Percentiles rank a stretch among this genome's conserved stretches.
Conservation (phyloP, 2,888 invertebrate species). For the Acrobasis consociella region DNA sequence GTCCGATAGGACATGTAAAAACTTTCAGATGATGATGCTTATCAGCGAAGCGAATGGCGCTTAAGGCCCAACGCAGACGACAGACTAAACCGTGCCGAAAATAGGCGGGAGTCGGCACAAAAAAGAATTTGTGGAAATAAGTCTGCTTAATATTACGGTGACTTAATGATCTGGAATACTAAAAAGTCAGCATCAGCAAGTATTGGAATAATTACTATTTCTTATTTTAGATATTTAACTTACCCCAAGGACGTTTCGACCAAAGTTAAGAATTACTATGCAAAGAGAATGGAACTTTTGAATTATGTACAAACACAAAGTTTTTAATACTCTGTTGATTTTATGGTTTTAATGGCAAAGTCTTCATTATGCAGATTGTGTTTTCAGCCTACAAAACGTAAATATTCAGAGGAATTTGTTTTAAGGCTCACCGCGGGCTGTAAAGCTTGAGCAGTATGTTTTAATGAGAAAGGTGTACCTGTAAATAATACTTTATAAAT, state of each 20-base stretch:
- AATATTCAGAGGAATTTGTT: slow-evolving; percentile 17
- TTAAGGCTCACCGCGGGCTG: neutral
- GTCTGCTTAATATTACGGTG: no score
- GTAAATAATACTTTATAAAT: neutral
- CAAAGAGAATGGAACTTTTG: slow-evolving; percentile 29
- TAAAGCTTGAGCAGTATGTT: neutral
- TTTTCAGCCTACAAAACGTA: slow-evolving; percentile 21
- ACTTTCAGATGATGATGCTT: no score
- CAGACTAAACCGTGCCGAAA: no score
- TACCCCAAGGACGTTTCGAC: neutral
- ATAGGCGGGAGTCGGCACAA: no score
- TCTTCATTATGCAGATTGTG: slow-evolving; percentile 33
- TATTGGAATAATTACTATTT: neutral
- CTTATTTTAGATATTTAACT: slow-evolving; percentile 2
- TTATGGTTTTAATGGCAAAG: slow-evolving; percentile 28
- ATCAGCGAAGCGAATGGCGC: no score
- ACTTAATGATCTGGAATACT: no score
- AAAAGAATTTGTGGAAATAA: no score
- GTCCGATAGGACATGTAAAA: no score
- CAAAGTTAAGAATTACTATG: slow-evolving; percentile 27
- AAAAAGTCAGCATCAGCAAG: no score
- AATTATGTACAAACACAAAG: slow-evolving; percentile 34
- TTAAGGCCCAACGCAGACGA: no score
- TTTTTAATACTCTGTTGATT: slow-evolving; percentile 35
- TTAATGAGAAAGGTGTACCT: no score